Conservation (phyloP, 2,888 invertebrate genomes). For the Leptinotarsa tumamoca region DNA sequence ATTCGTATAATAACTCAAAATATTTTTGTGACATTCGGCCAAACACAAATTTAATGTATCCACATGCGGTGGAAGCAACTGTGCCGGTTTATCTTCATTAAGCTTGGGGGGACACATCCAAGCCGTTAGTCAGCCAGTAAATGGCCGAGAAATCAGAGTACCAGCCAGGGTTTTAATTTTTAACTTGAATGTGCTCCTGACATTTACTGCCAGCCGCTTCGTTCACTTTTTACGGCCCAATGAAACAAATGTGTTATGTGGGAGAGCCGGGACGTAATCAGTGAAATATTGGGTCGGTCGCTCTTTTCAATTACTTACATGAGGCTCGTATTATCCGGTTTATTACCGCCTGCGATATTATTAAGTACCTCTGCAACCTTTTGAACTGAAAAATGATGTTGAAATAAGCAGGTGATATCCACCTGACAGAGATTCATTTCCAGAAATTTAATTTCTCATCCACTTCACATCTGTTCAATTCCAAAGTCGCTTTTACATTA, state of each 20-base stretch:
- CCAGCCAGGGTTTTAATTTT: constrained; percentile 65
- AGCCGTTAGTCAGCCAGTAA: constrained; percentile 63
- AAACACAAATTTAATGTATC: constrained; percentile 64
- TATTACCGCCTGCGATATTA: constrained; percentile 19
- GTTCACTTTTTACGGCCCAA: constrained; percentile 61
- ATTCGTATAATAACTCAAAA: constrained; percentile 50
- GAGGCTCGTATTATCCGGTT: constrained; percentile 24
- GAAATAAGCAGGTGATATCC: background rate
- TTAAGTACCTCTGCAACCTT: background rate
- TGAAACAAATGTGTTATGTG: constrained; percentile 61
- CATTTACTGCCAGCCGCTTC: constrained; percentile 63
- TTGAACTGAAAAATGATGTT: background rate
- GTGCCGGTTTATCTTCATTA: constrained; percentile 63
- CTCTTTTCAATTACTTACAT: constrained; percentile 48
- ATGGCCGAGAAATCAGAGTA: constrained; percentile 65
- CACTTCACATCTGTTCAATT: no score
- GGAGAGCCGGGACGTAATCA: constrained; percentile 53
- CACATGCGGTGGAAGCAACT: constrained; percentile 63
- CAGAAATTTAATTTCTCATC: background rate
- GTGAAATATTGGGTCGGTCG: constrained; percentile 50
- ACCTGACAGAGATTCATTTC: background rate
- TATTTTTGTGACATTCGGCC: constrained; percentile 60
- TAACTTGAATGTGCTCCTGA: constrained; percentile 65
- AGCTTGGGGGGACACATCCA: constrained; percentile 56
- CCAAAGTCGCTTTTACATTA: no score